These are phyloP conservation scores for Tachypleus tridentatus DNA, from an alignment of 1,140 invertebrate species.

Conservation along the genomic window DNA sequence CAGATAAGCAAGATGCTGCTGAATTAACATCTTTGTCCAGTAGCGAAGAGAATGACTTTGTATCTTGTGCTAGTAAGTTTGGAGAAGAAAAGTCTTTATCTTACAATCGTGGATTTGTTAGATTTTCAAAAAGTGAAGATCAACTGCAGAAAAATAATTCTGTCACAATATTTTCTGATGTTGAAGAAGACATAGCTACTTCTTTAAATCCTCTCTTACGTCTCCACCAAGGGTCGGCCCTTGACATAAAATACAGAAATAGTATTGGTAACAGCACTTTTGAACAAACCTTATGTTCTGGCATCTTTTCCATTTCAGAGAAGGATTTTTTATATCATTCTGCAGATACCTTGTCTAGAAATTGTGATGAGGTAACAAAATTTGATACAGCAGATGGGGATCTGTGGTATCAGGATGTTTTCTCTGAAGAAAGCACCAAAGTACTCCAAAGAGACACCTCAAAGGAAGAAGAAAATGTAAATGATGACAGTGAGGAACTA, in stretches of 20 bases:
- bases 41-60: too few species aligned
- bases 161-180: slow-evolving; percentile 73
- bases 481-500: too few species aligned
- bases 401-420: too few species aligned
- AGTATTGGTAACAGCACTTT: not conserved
- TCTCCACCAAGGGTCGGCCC: slow-evolving; percentile 41
- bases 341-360: slow-evolving; percentile 5
- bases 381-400: too few species aligned
- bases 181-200: slow-evolving; percentile 75
- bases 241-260: not conserved
- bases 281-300: not conserved
- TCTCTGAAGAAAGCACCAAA: too few species aligned
- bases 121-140: slow-evolving; percentile 72
- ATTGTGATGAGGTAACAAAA: too few species aligned
- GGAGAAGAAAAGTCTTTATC: slow-evolving; percentile 10
- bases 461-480: too few species aligned
- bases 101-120: slow-evolving; percentile 42
- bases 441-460: too few species aligned
- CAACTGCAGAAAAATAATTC: slow-evolving; percentile 66
- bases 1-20: too few species aligned
- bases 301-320: not conserved
- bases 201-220: slow-evolving; percentile 79
- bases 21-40: too few species aligned
- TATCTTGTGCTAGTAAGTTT: too few species aligned
- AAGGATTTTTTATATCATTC: not conserved